Evolutionary conservation across 2,113 vertebrate genomes (phyloP), one percentile per base, ranked within the genome.

Genomic region (Centropus unirufus): DNA sequence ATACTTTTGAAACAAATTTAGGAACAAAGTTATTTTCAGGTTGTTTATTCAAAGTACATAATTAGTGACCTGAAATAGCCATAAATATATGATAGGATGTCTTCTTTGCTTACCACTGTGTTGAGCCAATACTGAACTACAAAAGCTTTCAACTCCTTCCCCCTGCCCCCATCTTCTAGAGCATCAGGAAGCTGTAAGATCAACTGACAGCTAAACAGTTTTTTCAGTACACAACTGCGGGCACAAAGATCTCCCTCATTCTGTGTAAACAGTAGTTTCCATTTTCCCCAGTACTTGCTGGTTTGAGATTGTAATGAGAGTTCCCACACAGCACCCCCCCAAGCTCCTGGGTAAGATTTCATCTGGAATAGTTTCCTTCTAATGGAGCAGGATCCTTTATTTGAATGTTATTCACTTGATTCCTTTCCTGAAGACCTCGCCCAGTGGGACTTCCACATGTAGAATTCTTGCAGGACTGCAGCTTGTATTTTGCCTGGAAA

Each of bases 311-410:
- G 69, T 54, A 89, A 78, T 76, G 92, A 89, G 86, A 94, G 86
- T 94, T 95, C 92, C 88, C 83, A 95, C 95, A 94, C 36, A 9
- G 83, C 88, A 91, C 57, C 73, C 91, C 82, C 63, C 66, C 92
- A 64, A 72, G 69, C 70, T 95, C 66, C 95, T 93, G 96, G 95
- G 91, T 92, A 96, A 95, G 91, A 89, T 96, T 96, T 96, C 95
- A 93, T 73, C 69, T 92, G 86, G 90, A 94, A 89, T 89, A 82
- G 80, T 88, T 96, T 86, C 76, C 69, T 89, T 34, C 68, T 91
- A 92, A 93, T 91, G 79, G 78, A 94, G 61, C 73, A 63, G 0
- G 0, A 49, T 58, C 73, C 68, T 92, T 95, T 95, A 83, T 93
- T 96, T 92, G 58, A 87, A 62, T 76, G 73, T 78, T 87, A 83